phyloP scores from a whole-genome alignment of 2,113 vertebrate species.

The Dicerorhinus sumatrensis region DNA sequence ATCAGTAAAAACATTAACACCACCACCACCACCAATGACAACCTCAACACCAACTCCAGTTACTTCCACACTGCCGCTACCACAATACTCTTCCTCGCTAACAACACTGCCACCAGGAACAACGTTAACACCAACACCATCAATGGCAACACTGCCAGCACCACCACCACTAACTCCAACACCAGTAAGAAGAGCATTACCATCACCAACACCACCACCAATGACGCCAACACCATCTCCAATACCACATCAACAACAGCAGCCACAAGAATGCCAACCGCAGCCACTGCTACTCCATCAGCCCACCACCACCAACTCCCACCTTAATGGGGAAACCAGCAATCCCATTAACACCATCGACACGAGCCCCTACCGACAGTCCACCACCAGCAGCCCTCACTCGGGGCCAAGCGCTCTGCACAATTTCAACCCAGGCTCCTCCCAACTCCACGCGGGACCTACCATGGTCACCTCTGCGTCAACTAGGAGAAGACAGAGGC shows the following conservation, averaged over 20 bases:
- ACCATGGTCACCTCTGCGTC: accelerated
- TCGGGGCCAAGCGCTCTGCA: background rate
- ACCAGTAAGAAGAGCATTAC: accelerated
- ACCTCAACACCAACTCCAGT: background rate
- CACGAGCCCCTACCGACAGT: accelerated
- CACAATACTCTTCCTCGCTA: background rate
- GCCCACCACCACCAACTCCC: accelerated
- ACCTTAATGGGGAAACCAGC: accelerated
- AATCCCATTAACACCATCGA: accelerated
- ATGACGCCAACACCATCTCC: accelerated
- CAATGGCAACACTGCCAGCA: accelerated
- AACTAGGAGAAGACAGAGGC: accelerated
- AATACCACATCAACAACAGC: accelerated
- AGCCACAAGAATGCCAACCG: accelerated
- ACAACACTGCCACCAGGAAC: accelerated
- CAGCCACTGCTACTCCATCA: accelerated
- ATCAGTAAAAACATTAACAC: background rate
- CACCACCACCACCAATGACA: accelerated
- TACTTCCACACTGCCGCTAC: no score
- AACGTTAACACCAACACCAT: accelerated
- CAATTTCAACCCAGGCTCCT: accelerated
- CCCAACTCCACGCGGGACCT: accelerated
- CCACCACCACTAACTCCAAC: background rate
- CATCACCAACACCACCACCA: background rate
- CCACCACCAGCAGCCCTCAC: accelerated